Evolutionary conservation across 2,888 invertebrate genomes (phyloP).

Genomic region (Oligia strigilis): DNA sequence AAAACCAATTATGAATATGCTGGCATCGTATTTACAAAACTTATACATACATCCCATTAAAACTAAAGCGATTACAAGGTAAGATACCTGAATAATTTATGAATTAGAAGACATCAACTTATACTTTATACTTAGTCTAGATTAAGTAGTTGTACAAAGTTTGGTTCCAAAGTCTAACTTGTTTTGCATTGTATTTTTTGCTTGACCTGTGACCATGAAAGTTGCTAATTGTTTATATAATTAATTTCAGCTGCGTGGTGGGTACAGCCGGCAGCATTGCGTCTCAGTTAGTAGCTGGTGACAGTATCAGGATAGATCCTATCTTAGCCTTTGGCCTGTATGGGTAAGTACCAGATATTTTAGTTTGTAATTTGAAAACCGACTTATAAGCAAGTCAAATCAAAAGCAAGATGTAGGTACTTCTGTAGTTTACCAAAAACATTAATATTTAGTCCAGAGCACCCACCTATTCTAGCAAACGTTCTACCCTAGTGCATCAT

Average conservation of each 20-base stretch:
- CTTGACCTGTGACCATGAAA: constrained; percentile 11
- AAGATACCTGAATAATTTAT: constrained; percentile 68
- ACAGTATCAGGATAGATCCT: constrained; percentile 91
- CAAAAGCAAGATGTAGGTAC: background rate
- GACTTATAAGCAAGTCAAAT: background rate
- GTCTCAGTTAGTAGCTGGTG: constrained; percentile 93
- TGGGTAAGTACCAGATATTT: constrained; percentile 90
- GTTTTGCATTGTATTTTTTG: constrained; percentile 17
- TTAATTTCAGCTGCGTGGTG: constrained; percentile 92
- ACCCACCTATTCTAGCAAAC: background rate
- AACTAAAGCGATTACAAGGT: constrained; percentile 96
- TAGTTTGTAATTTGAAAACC: background rate
- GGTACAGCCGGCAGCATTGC: constrained; percentile 93
- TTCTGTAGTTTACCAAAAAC: background rate
- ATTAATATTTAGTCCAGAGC: background rate
- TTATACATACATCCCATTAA: constrained; percentile 94
- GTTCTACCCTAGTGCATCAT: background rate
- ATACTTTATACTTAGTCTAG: constrained; percentile 4
- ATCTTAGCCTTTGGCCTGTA: constrained; percentile 94
- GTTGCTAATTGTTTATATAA: constrained; percentile 15
- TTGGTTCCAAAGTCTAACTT: constrained; percentile 61
- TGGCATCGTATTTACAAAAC: constrained; percentile 94
- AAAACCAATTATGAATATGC: constrained; percentile 93
- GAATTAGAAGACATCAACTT: constrained; percentile 15
- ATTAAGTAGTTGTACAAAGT: constrained; percentile 44